These are phyloP conservation scores for Galemys pyrenaicus DNA, from an alignment of 2,113 vertebrate genomes.

Conservation along the genomic window DNA sequence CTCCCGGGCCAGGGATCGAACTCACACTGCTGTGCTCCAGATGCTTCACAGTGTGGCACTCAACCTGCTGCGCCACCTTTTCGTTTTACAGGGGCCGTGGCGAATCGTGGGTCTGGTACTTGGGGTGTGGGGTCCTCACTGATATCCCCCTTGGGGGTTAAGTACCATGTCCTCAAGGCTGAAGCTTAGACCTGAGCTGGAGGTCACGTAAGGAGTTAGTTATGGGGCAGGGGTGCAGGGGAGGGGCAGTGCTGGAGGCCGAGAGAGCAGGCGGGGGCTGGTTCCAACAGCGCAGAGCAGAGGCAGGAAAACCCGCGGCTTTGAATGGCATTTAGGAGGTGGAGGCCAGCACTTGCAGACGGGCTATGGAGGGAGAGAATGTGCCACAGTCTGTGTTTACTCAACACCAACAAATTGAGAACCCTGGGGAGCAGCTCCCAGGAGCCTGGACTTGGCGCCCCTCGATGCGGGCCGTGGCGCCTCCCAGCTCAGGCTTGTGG, in stretches of 20 bases:
- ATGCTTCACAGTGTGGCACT: too few species aligned
- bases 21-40: too few species aligned
- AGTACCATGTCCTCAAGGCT: too few species aligned
- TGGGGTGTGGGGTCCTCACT: neutral
- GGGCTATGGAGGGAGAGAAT: neutral
- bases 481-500: neutral
- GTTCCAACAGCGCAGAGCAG: neutral
- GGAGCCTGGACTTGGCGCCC: neutral
- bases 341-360: neutral
- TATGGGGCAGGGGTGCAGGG: neutral
- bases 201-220: neutral
- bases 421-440: neutral
- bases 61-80: too few species aligned
- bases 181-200: neutral
- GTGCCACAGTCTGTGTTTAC: slow-evolving; percentile 4
- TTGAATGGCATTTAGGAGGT: neutral
- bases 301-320: neutral
- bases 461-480: neutral
- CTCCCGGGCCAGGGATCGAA: too few species aligned
- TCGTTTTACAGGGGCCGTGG: neutral
- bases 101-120: neutral
- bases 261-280: neutral
- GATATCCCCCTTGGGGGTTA: too few species aligned
- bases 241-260: neutral
- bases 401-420: neutral